These are phyloP conservation scores for Pseudoatta argentina DNA, from an alignment of 1,140 invertebrate species.

Conservation along the genomic window DNA sequence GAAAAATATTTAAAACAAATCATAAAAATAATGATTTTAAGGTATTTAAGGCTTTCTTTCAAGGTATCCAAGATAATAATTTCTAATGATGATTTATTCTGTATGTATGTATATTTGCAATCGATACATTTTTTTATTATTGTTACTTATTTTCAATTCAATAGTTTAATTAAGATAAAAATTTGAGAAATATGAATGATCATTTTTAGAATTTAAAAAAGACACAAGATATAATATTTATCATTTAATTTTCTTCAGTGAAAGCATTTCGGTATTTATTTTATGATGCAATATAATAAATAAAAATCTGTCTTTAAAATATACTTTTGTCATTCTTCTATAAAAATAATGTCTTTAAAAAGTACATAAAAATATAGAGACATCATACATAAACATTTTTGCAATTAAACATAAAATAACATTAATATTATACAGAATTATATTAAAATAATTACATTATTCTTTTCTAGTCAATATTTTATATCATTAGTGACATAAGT, in stretches of 20 bases:
- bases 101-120: too few species aligned
- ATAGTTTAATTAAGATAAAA: neutral
- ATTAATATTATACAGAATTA: conserved; percentile 3
- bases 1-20: too few species aligned
- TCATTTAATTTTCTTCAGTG: neutral
- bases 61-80: too few species aligned
- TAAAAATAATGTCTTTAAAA: neutral
- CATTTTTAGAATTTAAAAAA: neutral
- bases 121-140: too few species aligned
- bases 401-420: neutral
- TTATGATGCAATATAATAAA: neutral
- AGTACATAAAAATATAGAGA: neutral
- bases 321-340: neutral
- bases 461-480: neutral
- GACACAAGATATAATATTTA: neutral
- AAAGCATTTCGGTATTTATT: neutral
- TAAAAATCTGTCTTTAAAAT: conserved; percentile 2
- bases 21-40: too few species aligned
- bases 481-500: conserved; percentile 41
- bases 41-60: too few species aligned
- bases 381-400: neutral
- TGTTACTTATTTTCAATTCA: neutral
- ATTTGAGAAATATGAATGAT: conserved; percentile 4
- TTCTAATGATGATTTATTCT: too few species aligned
- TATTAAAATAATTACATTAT: neutral